These are phyloP conservation scores for Hoplostethus atlanticus DNA, from an alignment of 2,797 vertebrate species.

Conservation along the genomic window DNA sequence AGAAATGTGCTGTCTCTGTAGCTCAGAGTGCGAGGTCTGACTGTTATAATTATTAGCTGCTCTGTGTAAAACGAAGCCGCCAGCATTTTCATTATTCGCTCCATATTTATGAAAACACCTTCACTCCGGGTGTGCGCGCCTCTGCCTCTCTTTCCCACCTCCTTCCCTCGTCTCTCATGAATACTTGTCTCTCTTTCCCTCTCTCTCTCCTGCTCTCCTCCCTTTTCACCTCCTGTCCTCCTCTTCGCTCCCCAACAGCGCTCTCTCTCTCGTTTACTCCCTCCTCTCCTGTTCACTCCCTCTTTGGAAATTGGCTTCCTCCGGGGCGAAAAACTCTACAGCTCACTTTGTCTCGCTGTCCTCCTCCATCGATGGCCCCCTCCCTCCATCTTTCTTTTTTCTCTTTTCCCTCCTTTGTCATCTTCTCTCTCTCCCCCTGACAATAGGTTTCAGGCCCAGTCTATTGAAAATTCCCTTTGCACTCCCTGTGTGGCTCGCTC, in stretches of 20 bases:
- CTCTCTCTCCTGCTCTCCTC: slow-evolving; percentile 19
- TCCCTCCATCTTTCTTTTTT: slow-evolving; percentile 61
- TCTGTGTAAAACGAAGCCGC: slow-evolving; percentile 70
- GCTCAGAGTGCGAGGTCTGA: slow-evolving; percentile 63
- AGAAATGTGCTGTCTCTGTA: slow-evolving; percentile 56
- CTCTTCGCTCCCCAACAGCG: slow-evolving; percentile 36
- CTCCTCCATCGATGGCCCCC: slow-evolving; percentile 60
- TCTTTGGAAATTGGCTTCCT: slow-evolving; percentile 69
- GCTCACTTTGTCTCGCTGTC: slow-evolving; percentile 74
- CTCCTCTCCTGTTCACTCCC: slow-evolving; percentile 63
- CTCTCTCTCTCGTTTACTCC: slow-evolving; percentile 70
- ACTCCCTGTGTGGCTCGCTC: slow-evolving; percentile 47
- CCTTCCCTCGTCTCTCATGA: slow-evolving; percentile 17
- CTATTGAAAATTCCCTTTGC: slow-evolving; percentile 69
- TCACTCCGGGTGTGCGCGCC: slow-evolving; percentile 30
- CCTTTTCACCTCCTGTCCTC: slow-evolving; percentile 20
- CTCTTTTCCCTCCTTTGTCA: slow-evolving; percentile 45
- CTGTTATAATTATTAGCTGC: slow-evolving; percentile 78
- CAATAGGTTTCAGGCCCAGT: slow-evolving; percentile 66
- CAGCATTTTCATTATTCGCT: slow-evolving; percentile 68
- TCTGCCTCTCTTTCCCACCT: slow-evolving; percentile 23
- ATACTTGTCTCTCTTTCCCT: background rate
- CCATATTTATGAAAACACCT: slow-evolving; percentile 69
- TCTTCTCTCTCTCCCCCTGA: slow-evolving; percentile 43
- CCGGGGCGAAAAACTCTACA: slow-evolving; percentile 63